Base-by-base conservation (phyloP, 2,113 vertebrate species). In the Rallus limicola region DNA sequence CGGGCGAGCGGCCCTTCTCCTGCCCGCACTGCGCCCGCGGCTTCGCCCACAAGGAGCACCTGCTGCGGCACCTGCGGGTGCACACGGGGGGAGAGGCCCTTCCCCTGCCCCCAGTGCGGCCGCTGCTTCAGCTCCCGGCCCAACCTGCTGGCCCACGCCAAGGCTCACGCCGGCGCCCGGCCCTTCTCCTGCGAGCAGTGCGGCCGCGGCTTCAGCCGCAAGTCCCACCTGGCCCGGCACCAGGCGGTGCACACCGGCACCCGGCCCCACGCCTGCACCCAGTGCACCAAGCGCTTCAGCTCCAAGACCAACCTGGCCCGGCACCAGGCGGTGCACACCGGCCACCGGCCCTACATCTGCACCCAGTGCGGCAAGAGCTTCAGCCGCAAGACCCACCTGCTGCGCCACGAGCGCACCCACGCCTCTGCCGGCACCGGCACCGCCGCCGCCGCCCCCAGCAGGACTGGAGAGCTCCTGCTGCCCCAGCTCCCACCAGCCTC, bases 241-340 rank as follows among this genome's bases (percentile, higher is more conserved):
- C 97, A 98, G 82, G 95, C 97, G 0, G 98, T 98, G 77, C 98
- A 98, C 97, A 98, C 98, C 0, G 98, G 97, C 83, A 96, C 94
- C 10, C 96, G 97, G 25, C 98, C 97, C 11, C 96, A 98, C 19
- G 90, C 95, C 86, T 98, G 98, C 2, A 5, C 93, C 6, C 90
- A 96, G 72, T 98, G 98, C 21, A 93, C 95, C 16, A 96, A 97
- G 46, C 83, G 97, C 93, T 98, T 98, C 96, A 97, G 97, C 90
- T 98, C 98, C 84, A 98, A 98, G 79, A 98, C 98, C 52, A 98
- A 98, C 52, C 95, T 98, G 82, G 95, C 90, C 18, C 98, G 98
- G 62, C 98, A 98, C 81, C 96, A 98, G 88, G 98, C 97, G 0
- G 97, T 98, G 53, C 98, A 98, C 95, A 98, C 97, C 0, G 98